Conservation (phyloP, 2,797 vertebrate species). For the Glyptemys insculpta region DNA sequence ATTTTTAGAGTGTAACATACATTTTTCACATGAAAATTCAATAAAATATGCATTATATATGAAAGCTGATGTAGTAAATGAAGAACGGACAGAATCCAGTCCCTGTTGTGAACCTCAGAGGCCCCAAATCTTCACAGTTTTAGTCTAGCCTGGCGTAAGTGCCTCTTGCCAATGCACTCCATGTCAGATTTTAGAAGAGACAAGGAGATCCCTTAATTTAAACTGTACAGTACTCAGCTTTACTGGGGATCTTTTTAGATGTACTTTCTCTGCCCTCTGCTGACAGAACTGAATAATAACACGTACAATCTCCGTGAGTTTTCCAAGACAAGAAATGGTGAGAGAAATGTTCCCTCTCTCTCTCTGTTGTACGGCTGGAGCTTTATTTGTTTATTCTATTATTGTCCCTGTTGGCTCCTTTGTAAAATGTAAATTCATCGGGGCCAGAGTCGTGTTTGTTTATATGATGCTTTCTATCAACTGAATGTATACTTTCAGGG, state of each 20-base stretch:
- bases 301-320: background rate
- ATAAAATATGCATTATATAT: slow-evolving; percentile 76
- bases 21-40: slow-evolving; percentile 77
- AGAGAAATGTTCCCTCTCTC: background rate
- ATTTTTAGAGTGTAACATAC: slow-evolving; percentile 75
- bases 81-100: slow-evolving; percentile 58
- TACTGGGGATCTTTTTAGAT: background rate
- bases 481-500: background rate
- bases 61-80: slow-evolving; percentile 73
- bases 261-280: slow-evolving; percentile 81
- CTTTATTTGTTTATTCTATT: accelerated
- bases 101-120: slow-evolving; percentile 62
- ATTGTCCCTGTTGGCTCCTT: background rate
- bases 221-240: slow-evolving; percentile 59
- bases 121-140: slow-evolving; percentile 70
- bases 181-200: slow-evolving; percentile 30
- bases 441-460: background rate
- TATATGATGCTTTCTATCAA: background rate
- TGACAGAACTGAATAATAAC: slow-evolving; percentile 60
- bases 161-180: slow-evolving; percentile 62
- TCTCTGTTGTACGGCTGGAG: accelerated
- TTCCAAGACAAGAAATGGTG: background rate
- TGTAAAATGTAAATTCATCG: background rate
- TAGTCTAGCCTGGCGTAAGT: slow-evolving; percentile 69
- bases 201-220: slow-evolving; percentile 57